Conservation (phyloP, 2,113 vertebrate species). For the Salvator merianae region DNA sequence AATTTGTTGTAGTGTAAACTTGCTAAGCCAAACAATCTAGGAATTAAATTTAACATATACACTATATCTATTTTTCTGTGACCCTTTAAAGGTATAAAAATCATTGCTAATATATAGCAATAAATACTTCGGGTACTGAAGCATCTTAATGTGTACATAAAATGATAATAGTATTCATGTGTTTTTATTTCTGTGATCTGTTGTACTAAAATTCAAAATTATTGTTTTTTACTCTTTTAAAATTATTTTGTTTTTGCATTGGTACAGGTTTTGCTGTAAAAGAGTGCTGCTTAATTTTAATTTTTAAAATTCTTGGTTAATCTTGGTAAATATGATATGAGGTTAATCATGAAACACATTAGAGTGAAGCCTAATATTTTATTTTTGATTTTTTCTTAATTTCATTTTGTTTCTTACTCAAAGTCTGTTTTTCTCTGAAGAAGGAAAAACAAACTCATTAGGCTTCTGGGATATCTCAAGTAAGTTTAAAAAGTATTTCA, state of each 20-base stretch:
- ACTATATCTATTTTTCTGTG: constrained; percentile 89
- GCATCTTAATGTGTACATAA: constrained; percentile 84
- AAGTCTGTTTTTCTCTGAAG: constrained; percentile 54
- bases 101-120: constrained; percentile 86
- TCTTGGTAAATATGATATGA: constrained; percentile 65
- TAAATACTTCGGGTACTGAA: constrained; percentile 92
- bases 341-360: constrained; percentile 56
- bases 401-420: constrained; percentile 63
- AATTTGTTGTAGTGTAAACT: constrained; percentile 82
- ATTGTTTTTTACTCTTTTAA: constrained; percentile 70
- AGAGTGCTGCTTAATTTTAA: constrained; percentile 80
- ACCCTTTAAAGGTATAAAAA: constrained; percentile 84
- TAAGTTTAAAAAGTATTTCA: constrained; percentile 72
- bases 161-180: constrained; percentile 85
- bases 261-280: constrained; percentile 86
- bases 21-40: constrained; percentile 84
- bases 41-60: constrained; percentile 86
- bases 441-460: constrained; percentile 59
- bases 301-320: constrained; percentile 67
- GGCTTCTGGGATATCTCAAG: constrained; percentile 82
- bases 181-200: constrained; percentile 81
- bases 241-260: constrained; percentile 75
- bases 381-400: constrained; percentile 47
- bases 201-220: constrained; percentile 82
- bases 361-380: constrained; percentile 63